Evolutionary conservation across 2,113 vertebrate species (phyloP).

Genomic region (Callionymus lyra): DNA sequence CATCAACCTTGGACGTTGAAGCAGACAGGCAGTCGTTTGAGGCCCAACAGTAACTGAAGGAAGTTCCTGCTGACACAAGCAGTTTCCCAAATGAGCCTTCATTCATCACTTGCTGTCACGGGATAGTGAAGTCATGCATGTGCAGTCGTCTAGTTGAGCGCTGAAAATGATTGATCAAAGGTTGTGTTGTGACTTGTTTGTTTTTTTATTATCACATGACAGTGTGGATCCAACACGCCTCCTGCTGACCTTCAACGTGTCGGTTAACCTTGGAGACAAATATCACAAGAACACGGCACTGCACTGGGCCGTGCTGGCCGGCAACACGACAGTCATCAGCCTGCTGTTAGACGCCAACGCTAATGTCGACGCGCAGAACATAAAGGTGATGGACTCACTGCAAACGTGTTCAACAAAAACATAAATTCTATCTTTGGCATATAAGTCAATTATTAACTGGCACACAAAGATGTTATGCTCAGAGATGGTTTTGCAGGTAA

Average conservation of each 20-base stretch:
- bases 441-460: too few species aligned
- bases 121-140: too few species aligned
- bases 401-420: too few species aligned
- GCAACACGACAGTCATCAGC: slow-evolving; percentile 98
- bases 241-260: slow-evolving; percentile 96
- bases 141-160: too few species aligned
- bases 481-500: too few species aligned
- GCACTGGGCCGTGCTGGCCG: slow-evolving; percentile 96
- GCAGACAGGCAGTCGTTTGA: too few species aligned
- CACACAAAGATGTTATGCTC: too few species aligned
- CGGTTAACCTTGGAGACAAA: slow-evolving; percentile 97
- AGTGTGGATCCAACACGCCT: slow-evolving; percentile 97
- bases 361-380: slow-evolving; percentile 94
- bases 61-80: too few species aligned
- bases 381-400: slow-evolving; percentile 74
- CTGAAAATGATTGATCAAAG: too few species aligned
- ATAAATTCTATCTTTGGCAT: too few species aligned
- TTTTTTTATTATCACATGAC: slow-evolving; percentile 1
- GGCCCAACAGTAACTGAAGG: too few species aligned
- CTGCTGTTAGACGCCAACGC: slow-evolving; percentile 92
- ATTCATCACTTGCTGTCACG: background rate
- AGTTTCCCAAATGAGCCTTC: background rate
- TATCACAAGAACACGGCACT: slow-evolving; percentile 98
- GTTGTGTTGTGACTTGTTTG: background rate
- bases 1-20: background rate